These are phyloP conservation scores for Dasysyrphus albostriatus DNA, from an alignment of 2,888 invertebrate genomes.

Conservation along the genomic window DNA sequence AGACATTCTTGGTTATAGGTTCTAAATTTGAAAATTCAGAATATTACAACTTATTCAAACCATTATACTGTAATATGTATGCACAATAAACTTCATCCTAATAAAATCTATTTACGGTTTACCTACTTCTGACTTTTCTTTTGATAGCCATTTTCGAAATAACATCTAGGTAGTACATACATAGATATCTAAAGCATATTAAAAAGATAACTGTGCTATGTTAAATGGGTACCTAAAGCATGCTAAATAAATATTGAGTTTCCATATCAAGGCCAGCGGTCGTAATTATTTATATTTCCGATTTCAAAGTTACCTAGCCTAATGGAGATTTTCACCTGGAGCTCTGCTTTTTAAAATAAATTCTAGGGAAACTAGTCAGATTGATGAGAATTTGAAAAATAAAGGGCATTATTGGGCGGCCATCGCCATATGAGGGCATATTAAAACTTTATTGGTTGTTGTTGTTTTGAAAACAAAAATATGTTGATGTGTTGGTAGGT, in stretches of 20 bases:
- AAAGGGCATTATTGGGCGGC: background rate
- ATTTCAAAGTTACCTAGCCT: conserved; percentile 32
- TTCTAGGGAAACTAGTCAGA: background rate
- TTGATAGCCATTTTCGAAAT: conserved; percentile 31
- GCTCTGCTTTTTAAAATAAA: conserved; percentile 9
- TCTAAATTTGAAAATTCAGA: background rate
- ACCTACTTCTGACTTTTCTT: conserved; percentile 16
- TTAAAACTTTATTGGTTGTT: too few relatives aligned
- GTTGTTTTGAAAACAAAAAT: too few relatives aligned
- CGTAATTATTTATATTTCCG: conserved; percentile 47
- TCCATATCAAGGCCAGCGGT: conserved; percentile 43
- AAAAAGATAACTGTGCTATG: too few relatives aligned
- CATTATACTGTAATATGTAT: background rate
- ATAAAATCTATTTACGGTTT: background rate
- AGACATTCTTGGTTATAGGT: too few relatives aligned
- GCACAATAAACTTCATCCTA: conserved; percentile 10
- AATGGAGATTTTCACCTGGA: conserved; percentile 62
- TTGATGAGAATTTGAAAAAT: conserved; percentile 1
- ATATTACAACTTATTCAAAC: background rate
- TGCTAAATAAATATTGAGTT: conserved; percentile 61
- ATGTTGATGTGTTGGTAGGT: too few relatives aligned
- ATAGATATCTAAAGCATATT: too few relatives aligned
- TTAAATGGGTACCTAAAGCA: background rate
- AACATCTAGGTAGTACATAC: background rate
- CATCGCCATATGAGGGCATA: too few relatives aligned